Evolutionary conservation across 2,888 invertebrate species (phyloP).

Genomic region (Taphrorychus bicolor): DNA sequence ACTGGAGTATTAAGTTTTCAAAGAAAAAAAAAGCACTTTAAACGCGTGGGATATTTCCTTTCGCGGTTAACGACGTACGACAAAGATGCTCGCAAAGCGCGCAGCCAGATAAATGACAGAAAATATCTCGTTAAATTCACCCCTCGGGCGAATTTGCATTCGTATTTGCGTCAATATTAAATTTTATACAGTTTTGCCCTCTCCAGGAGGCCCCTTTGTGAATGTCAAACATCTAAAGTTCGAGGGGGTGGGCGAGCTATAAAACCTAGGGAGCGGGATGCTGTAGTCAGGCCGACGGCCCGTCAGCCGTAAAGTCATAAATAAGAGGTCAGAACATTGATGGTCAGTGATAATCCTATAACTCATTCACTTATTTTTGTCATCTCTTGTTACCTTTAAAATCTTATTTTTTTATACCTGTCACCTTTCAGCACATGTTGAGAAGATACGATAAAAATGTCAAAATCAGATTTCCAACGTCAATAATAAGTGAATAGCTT

Average conservation of each 20-base stretch:
- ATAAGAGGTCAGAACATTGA: too few relatives aligned
- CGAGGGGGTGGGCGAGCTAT: background rate
- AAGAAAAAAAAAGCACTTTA: background rate
- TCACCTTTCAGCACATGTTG: too few relatives aligned
- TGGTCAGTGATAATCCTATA: too few relatives aligned
- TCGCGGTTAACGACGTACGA: conserved; percentile 9
- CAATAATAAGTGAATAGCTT: too few relatives aligned
- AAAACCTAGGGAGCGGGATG: background rate
- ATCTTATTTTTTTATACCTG: too few relatives aligned
- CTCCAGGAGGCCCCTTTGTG: background rate
- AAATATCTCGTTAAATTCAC: conserved; percentile 27
- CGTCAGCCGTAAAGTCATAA: too few relatives aligned
- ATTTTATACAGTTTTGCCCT: conserved; percentile 25
- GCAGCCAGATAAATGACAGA: conserved; percentile 23
- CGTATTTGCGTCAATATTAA: conserved; percentile 25
- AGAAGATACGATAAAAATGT: too few relatives aligned
- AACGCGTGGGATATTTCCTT: background rate
- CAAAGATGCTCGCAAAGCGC: conserved; percentile 16
- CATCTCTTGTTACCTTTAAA: too few relatives aligned
- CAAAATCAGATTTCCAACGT: too few relatives aligned
- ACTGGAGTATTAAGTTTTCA: background rate
- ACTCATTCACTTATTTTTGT: too few relatives aligned
- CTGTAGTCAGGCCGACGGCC: too few relatives aligned
- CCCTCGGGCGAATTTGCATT: conserved; percentile 20
- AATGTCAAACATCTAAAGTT: background rate